Conservation (phyloP, 2,888 invertebrate species). For the Ferdinandea cuprea region DNA sequence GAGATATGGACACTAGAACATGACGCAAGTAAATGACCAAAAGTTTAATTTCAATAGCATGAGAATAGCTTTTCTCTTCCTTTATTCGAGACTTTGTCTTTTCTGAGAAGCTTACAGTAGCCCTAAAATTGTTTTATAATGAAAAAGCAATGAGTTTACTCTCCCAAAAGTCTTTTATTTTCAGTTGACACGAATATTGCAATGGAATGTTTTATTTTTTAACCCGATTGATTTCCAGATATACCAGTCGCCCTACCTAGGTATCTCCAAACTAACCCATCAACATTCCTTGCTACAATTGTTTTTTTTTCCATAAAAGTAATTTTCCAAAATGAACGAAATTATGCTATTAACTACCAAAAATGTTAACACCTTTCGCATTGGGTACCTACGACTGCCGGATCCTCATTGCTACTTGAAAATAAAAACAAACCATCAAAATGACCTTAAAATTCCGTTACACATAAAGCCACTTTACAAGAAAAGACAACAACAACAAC, state of each 20-base stretch:
- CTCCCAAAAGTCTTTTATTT: too few relatives aligned
- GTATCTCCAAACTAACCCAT: slow-evolving; percentile 15
- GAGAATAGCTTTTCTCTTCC: too few relatives aligned
- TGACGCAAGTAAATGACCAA: too few relatives aligned
- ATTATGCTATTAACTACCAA: slow-evolving; percentile 59
- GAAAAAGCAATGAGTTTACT: too few relatives aligned
- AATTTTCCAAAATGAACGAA: slow-evolving; percentile 14
- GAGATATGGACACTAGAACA: too few relatives aligned
- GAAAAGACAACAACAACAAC: slow-evolving; percentile 12
- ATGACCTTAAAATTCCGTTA: slow-evolving; percentile 73
- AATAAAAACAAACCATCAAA: slow-evolving; percentile 53
- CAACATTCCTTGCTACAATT: slow-evolving; percentile 57
- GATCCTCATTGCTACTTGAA: not conserved
- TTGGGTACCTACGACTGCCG: slow-evolving; percentile 25
- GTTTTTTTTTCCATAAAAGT: slow-evolving; percentile 42
- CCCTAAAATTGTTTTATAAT: too few relatives aligned
- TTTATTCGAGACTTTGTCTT: too few relatives aligned
- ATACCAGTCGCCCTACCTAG: slow-evolving; percentile 13
- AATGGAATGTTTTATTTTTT: not conserved
- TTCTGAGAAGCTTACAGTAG: too few relatives aligned
- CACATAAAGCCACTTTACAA: slow-evolving; percentile 53
- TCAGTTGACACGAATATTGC: too few relatives aligned
- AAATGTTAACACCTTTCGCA: slow-evolving; percentile 66
- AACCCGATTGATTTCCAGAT: not conserved
- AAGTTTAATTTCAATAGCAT: too few relatives aligned